Conservation (phyloP, 2,888 invertebrate genomes). For the Pycnomerus fuliginosus region DNA sequence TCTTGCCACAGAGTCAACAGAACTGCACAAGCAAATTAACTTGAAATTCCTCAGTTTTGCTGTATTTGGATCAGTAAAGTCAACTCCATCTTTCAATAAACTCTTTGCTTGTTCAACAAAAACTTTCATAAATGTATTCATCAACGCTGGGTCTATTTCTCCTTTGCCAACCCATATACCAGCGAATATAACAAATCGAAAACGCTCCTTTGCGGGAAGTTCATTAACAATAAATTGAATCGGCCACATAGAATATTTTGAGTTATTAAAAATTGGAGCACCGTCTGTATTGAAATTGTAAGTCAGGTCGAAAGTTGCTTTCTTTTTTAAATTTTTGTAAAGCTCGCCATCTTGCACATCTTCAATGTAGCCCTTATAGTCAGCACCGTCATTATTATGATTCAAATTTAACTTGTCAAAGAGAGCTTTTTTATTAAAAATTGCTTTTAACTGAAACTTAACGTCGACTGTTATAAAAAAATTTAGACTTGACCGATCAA, state of each 20-base stretch:
- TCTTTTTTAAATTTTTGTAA: neutral
- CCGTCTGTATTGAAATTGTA: conserved; percentile 2
- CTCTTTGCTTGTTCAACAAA: neutral
- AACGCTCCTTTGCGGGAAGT: neutral
- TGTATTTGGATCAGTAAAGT: neutral
- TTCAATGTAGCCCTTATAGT: neutral
- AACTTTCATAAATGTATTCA: neutral
- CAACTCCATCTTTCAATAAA: neutral
- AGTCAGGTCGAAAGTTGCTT: neutral
- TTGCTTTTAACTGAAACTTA: neutral
- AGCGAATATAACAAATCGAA: neutral
- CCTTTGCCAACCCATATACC: neutral
- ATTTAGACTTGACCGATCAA: neutral
- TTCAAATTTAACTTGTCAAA: neutral
- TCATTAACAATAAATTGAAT: neutral
- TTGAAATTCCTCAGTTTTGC: neutral
- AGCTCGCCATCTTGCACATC: neutral
- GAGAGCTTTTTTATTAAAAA: neutral
- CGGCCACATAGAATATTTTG: neutral
- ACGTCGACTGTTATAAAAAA: neutral
- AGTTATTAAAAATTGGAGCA: neutral
- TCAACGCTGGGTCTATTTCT: neutral
- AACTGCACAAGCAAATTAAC: neutral
- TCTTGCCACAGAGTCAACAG: neutral
- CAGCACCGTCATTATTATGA: neutral